A percentile compares a stretch with the other conserved stretches of the same genome.
Evolutionary conservation across 2,113 vertebrate genomes (phyloP).

Genomic region (Osmerus eperlanus): DNA sequence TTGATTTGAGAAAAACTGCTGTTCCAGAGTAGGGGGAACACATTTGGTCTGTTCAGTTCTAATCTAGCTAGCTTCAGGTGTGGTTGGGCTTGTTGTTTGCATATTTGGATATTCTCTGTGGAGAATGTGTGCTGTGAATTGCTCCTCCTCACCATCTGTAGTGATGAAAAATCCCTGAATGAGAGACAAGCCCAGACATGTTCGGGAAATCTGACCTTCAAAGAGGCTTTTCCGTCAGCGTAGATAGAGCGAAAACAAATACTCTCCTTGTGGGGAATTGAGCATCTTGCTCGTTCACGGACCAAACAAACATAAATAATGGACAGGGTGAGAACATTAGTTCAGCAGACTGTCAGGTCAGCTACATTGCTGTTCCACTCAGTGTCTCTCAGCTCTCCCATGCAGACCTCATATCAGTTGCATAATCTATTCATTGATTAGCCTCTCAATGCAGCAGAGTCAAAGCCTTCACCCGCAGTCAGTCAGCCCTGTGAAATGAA

Average conservation of each 20-base stretch:
- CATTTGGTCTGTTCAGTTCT: too few relatives aligned
- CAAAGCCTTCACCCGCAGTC: slow-evolving; percentile 18
- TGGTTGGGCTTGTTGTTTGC: too few relatives aligned
- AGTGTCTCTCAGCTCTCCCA: slow-evolving; percentile 39
- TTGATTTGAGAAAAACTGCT: too few relatives aligned
- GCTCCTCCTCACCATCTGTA: too few relatives aligned
- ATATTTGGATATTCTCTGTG: too few relatives aligned
- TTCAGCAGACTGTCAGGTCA: slow-evolving; percentile 28
- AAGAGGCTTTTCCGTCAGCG: background rate
- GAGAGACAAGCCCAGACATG: slow-evolving; percentile 21
- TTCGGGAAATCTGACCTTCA: background rate
- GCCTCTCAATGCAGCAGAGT: slow-evolving; percentile 41
- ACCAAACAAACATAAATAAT: slow-evolving; percentile 33
- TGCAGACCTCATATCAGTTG: slow-evolving; percentile 54
- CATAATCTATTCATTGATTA: slow-evolving; percentile 70
- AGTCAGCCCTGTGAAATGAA: slow-evolving; percentile 62
- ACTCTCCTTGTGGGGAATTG: background rate
- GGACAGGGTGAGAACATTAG: slow-evolving; percentile 23
- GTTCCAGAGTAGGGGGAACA: too few relatives aligned
- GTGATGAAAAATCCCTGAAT: slow-evolving; percentile 11
- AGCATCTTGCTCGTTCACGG: too few relatives aligned
- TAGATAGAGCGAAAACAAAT: slow-evolving; percentile 2
- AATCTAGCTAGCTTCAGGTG: too few relatives aligned
- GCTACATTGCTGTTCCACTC: slow-evolving; percentile 38
- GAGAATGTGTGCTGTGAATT: too few relatives aligned